These are phyloP conservation scores for Cyclura pinguis DNA, from an alignment of 2,797 vertebrate genomes.

Conservation along the genomic window DNA sequence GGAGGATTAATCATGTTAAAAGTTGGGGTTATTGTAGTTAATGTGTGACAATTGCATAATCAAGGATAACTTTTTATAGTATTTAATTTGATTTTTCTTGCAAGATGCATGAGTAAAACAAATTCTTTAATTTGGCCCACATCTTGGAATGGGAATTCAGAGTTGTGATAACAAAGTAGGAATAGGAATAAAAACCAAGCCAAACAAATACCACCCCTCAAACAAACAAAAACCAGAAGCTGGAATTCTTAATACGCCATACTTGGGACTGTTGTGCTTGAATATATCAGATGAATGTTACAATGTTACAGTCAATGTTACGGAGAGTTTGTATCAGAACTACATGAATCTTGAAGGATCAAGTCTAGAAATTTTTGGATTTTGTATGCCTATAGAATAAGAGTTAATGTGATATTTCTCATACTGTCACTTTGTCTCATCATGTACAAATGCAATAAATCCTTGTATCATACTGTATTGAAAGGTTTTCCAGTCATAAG, in stretches of 20 bases:
- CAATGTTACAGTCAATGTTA: slow-evolving; percentile 33
- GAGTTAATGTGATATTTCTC: neutral
- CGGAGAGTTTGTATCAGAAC: slow-evolving; percentile 52
- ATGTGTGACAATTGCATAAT: neutral
- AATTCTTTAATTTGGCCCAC: neutral
- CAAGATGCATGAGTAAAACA: neutral
- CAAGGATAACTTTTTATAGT: neutral
- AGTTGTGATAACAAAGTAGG: neutral
- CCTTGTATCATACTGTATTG: neutral
- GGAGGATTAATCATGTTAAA: neutral
- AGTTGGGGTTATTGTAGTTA: neutral
- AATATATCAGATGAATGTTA: slow-evolving; percentile 66
- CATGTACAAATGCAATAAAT: neutral
- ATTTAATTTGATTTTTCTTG: neutral
- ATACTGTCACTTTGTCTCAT: neutral
- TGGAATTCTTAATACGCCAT: slow-evolving; percentile 37
- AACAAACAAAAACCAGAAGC: too few species aligned
- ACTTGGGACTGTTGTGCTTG: slow-evolving; percentile 69
- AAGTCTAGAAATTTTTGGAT: slow-evolving; percentile 19
- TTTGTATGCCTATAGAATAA: neutral
- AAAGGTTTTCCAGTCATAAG: neutral
- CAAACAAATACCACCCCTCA: too few species aligned
- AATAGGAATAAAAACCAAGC: neutral
- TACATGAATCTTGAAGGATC: slow-evolving; percentile 26
- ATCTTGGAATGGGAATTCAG: neutral